Conservation (phyloP, 2,113 vertebrate species). For the Sinocyclocheilus rhinocerous region DNA sequence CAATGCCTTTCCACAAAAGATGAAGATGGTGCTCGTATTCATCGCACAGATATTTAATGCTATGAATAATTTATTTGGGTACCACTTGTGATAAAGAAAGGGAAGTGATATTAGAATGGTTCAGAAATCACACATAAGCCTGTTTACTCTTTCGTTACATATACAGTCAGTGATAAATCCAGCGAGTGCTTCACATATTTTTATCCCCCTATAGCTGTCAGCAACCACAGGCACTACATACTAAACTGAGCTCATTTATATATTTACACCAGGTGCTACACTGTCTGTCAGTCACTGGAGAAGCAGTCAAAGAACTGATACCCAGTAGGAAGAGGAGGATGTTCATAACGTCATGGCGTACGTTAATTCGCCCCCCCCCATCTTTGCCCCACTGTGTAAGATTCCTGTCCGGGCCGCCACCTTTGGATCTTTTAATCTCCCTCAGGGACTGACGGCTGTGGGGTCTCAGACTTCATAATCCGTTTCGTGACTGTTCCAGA, state of each 20-base stretch:
- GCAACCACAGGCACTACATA: neutral
- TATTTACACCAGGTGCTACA: neutral
- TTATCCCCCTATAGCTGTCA: constrained; percentile 13
- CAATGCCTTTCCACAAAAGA: too few species aligned
- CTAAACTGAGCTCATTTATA: constrained; percentile 14
- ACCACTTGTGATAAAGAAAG: neutral
- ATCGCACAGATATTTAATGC: neutral
- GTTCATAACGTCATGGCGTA: neutral
- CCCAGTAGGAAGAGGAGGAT: neutral
- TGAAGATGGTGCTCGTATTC: too few species aligned
- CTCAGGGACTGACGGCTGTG: constrained; percentile 11
- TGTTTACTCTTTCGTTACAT: neutral
- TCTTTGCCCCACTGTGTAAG: constrained; percentile 11
- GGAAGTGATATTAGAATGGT: neutral
- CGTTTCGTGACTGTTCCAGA: constrained; percentile 16
- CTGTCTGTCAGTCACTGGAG: constrained; percentile 3
- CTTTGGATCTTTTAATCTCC: constrained; percentile 37
- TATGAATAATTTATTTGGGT: neutral
- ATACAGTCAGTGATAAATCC: neutral
- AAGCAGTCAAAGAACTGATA: neutral
- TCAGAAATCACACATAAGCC: neutral
- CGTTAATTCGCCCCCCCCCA: neutral
- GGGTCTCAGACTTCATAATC: constrained; percentile 38
- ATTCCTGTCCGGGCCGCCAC: constrained; percentile 40
- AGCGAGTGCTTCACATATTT: constrained; percentile 9